Evolutionary conservation across 1,140 invertebrate genomes (phyloP).

Genomic region (Lordiphosa clarofinis): DNA sequence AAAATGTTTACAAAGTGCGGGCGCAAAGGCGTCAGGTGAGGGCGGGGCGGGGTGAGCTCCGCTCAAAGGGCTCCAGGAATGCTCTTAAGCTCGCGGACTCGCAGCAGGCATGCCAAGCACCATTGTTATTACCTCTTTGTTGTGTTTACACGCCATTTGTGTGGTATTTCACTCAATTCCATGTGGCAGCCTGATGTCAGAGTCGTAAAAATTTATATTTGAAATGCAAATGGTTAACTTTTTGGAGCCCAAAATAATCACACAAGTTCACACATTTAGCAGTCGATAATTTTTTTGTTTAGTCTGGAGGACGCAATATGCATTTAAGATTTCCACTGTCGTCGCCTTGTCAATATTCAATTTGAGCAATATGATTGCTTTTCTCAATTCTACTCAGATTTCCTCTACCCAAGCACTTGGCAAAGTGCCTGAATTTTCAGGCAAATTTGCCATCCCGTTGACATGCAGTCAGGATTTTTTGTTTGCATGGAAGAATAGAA

Average conservation of each 20-base stretch:
- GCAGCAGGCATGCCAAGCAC: constrained; percentile 38
- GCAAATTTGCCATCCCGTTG: constrained; percentile 23
- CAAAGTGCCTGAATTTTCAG: constrained; percentile 20
- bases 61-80: constrained; percentile 47
- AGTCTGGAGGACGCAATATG: too few relatives aligned
- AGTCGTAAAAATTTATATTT: constrained; percentile 64
- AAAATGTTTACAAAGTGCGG: constrained; percentile 73
- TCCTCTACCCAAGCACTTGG: constrained; percentile 24
- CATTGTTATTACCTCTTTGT: constrained; percentile 77
- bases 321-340: background rate
- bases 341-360: constrained; percentile 33
- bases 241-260: constrained; percentile 67
- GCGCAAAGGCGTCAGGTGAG: constrained; percentile 17
- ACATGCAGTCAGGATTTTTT: constrained; percentile 37
- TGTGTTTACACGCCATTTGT: constrained; percentile 75
- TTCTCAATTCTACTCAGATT: constrained; percentile 42
- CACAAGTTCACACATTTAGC: constrained; percentile 11
- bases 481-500: background rate
- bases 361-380: constrained; percentile 46
- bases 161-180: constrained; percentile 64
- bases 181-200: constrained; percentile 17
- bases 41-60: background rate
- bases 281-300: constrained; percentile 49
- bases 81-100: constrained; percentile 15
- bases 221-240: constrained; percentile 70